These are phyloP conservation scores for Gavia stellata DNA, from an alignment of 2,113 vertebrate species.

Conservation along the genomic window DNA sequence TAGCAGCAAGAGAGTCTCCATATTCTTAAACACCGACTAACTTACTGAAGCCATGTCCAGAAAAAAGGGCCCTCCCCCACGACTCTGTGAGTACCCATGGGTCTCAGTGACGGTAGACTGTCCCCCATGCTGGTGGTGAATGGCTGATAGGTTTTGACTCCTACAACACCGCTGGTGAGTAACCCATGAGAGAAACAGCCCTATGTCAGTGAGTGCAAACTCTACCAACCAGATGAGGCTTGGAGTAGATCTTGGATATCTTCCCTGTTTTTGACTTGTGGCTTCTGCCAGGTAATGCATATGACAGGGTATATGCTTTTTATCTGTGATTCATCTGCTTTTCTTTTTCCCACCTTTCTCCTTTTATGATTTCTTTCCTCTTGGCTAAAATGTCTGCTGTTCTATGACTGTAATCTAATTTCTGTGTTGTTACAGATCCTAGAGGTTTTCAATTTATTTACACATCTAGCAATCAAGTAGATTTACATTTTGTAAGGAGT, in stretches of 20 bases:
- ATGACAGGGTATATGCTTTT: not conserved
- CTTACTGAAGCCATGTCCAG: not conserved
- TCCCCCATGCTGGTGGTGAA: not conserved
- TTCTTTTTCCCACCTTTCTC: not conserved
- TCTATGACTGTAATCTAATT: not conserved
- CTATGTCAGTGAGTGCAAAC: not conserved
- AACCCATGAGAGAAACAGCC: not conserved
- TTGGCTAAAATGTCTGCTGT: not conserved
- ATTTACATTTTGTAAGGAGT: not conserved
- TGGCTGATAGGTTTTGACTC: not conserved
- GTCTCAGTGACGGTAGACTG: not conserved
- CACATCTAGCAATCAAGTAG: not conserved
- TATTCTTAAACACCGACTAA: not conserved
- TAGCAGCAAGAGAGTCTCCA: not conserved
- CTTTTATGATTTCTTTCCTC: not conserved
- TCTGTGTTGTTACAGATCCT: not conserved
- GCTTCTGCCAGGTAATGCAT: not conserved
- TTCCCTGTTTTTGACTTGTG: not conserved
- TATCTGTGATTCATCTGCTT: not conserved
- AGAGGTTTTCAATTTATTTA: not conserved
- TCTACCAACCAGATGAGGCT: not conserved
- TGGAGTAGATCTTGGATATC: not conserved
- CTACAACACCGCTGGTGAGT: not conserved
- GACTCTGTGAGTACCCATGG: accelerated
- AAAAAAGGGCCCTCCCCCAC: not conserved